These are phyloP conservation scores for Phaetusa simplex DNA, from an alignment of 2,113 vertebrate genomes.

Conservation along the genomic window DNA sequence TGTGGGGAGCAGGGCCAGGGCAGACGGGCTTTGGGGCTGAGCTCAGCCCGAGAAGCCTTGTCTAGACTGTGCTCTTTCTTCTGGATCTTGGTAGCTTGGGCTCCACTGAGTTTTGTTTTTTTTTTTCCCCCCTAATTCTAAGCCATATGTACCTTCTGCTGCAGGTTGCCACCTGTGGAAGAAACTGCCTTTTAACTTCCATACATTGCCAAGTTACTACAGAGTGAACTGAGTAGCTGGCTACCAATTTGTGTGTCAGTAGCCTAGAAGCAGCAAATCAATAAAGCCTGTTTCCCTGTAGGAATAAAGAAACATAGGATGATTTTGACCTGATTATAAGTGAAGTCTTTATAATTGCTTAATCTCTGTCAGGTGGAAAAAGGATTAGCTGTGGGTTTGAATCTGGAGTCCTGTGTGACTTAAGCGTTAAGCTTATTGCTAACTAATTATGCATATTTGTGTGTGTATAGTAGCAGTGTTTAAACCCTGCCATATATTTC, in stretches of 20 bases:
- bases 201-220: not conserved
- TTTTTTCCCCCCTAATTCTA: not conserved
- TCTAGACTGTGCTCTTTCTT: not conserved
- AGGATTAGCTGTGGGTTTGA: conserved; percentile 9
- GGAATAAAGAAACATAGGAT: not conserved
- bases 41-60: not conserved
- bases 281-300: not conserved
- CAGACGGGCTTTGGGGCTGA: not conserved
- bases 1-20: not conserved
- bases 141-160: not conserved
- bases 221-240: not conserved
- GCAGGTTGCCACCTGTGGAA: not conserved
- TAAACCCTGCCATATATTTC: not conserved
- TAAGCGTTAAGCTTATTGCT: not conserved
- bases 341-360: conserved; percentile 19
- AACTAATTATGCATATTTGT: not conserved
- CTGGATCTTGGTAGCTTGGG: not conserved
- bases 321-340: not conserved
- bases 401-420: not conserved
- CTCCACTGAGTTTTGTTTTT: not conserved
- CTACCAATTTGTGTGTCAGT: not conserved
- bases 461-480: not conserved
- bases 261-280: not conserved
- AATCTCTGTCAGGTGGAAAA: conserved; percentile 52
- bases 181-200: not conserved